Evolutionary conservation across 1,140 invertebrate genomes (phyloP).

Genomic region (Procambarus virginalis): DNA sequence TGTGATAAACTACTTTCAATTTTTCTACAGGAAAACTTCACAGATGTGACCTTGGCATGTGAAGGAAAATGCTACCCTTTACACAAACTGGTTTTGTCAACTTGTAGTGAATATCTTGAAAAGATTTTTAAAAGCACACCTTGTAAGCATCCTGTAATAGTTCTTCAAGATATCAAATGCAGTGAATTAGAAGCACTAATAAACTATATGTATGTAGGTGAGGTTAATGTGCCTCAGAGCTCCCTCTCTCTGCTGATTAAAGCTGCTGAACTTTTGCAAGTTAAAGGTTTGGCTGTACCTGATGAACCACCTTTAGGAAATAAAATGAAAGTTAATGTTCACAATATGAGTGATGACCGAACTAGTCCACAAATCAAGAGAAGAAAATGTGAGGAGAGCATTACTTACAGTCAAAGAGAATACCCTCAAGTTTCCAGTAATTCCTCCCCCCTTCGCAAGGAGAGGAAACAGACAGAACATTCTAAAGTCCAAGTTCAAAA

Average conservation of each 20-base stretch:
- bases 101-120: conserved; percentile 83
- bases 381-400: conserved; percentile 24
- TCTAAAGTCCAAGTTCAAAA: not conserved
- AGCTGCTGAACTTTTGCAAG: conserved; percentile 86
- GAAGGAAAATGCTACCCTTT: conserved; percentile 82
- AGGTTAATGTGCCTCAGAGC: conserved; percentile 90
- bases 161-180: conserved; percentile 90
- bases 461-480: conserved; percentile 26
- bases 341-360: conserved; percentile 12
- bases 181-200: conserved; percentile 88
- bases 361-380: conserved; percentile 35
- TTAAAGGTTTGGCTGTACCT: conserved; percentile 79
- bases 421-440: not conserved
- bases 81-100: conserved; percentile 88
- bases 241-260: conserved; percentile 86
- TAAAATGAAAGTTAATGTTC: conserved; percentile 11
- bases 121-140: conserved; percentile 79
- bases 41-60: conserved; percentile 69
- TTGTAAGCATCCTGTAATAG: conserved; percentile 91
- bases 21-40: conserved; percentile 56
- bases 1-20: not conserved
- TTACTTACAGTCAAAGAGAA: not conserved
- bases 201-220: conserved; percentile 93
- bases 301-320: conserved; percentile 43
- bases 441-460: conserved; percentile 18